Percentiles rank a stretch among this genome's conserved stretches.
These are phyloP conservation scores for Drosophila gunungcola DNA, from an alignment of 1,140 invertebrate species.

Conservation along the genomic window DNA sequence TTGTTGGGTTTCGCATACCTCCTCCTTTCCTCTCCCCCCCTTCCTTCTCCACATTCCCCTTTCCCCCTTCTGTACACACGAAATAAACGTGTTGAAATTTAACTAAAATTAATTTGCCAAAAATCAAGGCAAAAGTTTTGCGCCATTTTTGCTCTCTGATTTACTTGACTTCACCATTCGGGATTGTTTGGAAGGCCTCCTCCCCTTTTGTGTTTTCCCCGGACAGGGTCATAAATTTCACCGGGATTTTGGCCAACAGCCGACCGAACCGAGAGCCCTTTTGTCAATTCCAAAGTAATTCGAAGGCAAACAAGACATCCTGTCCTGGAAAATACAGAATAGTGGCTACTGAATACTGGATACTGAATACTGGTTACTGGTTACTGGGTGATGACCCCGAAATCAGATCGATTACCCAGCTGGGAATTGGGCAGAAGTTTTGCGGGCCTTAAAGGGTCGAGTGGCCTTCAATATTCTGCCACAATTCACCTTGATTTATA, in stretches of 20 bases:
- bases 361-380: not conserved
- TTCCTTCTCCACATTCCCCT: too few species aligned
- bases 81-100: conserved; percentile 62
- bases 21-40: not conserved
- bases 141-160: conserved; percentile 48
- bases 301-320: conserved; percentile 30
- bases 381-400: conserved; percentile 7
- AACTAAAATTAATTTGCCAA: conserved; percentile 67
- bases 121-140: conserved; percentile 58
- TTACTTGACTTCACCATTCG: conserved; percentile 14
- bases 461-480: not conserved
- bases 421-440: conserved; percentile 24
- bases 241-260: conserved; percentile 27
- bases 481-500: not conserved
- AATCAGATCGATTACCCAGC: conserved; percentile 30
- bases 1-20: conserved; percentile 10
- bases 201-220: conserved; percentile 1
- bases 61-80: conserved; percentile 22
- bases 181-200: not conserved
- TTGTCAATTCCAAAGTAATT: conserved; percentile 45
- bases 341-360: conserved; percentile 7
- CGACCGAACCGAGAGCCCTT: conserved; percentile 20
- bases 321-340: conserved; percentile 8
- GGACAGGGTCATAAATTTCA: conserved; percentile 48
- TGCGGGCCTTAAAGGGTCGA: not conserved